phyloP scores from a whole-genome alignment of 2,113 vertebrate species.

The Melozone crissalis region DNA sequence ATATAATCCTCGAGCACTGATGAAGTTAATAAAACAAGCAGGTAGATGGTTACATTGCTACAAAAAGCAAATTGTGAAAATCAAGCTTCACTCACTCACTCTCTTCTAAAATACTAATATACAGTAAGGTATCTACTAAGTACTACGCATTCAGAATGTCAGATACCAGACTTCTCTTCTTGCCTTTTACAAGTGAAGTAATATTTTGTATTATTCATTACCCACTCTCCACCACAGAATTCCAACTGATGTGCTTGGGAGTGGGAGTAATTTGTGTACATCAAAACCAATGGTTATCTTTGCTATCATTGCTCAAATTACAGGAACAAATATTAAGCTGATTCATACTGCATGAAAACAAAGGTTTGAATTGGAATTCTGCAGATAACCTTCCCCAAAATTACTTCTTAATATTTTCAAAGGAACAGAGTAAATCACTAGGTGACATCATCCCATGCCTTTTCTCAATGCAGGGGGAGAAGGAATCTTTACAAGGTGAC shows the following conservation, averaged over 20 bases:
- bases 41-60: background rate
- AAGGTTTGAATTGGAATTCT: background rate
- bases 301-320: background rate
- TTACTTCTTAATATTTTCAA: background rate
- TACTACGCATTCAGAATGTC: background rate
- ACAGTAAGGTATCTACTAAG: background rate
- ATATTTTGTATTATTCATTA: background rate
- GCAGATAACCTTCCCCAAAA: background rate
- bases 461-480: background rate
- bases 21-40: background rate
- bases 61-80: background rate
- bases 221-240: background rate
- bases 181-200: background rate
- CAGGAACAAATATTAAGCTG: background rate
- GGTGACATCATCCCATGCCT: background rate
- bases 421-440: background rate
- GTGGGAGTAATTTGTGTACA: background rate
- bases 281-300: background rate
- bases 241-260: background rate
- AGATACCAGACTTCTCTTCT: background rate
- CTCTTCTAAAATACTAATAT: background rate
- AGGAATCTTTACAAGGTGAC: background rate
- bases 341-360: background rate
- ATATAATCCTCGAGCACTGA: background rate
- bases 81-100: background rate